Evolutionary conservation across 35 echinoderm and acorn worm species (phyloP).

Genomic region (Chiridota heheva): DNA sequence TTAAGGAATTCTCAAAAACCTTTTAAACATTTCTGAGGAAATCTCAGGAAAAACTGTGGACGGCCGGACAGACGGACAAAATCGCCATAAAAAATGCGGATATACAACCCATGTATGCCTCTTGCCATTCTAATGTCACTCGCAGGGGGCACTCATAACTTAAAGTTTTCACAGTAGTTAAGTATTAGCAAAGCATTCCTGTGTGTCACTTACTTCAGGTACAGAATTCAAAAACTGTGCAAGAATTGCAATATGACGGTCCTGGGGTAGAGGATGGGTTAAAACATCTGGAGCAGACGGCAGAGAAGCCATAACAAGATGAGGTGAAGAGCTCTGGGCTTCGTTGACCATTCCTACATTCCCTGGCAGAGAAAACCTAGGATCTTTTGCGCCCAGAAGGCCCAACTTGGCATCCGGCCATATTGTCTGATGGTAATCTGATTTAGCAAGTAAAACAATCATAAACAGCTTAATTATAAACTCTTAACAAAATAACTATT

Average conservation of each 20-base stretch:
- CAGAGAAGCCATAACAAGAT: background rate
- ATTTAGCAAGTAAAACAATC: background rate
- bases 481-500: too few relatives aligned
- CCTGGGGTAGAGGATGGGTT: constrained; percentile 64
- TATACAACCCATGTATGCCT: too few relatives aligned
- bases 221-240: constrained; percentile 68
- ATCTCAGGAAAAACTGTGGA: too few relatives aligned
- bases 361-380: constrained; percentile 79
- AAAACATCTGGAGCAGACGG: constrained; percentile 52
- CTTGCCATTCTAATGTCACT: too few relatives aligned
- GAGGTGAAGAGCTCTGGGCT: constrained; percentile 12
- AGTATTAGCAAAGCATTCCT: too few relatives aligned
- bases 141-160: too few relatives aligned
- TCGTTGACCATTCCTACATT: constrained; percentile 65
- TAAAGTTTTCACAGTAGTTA: too few relatives aligned
- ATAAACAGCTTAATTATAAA: background rate
- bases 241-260: constrained; percentile 65
- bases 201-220: constrained; percentile 84
- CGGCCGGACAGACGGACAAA: too few relatives aligned
- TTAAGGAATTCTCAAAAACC: too few relatives aligned
- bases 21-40: too few relatives aligned
- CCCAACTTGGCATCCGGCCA: constrained; percentile 84
- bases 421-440: too few relatives aligned
- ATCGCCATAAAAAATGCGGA: too few relatives aligned
- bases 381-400: constrained; percentile 55